Evolutionary conservation across 1,140 invertebrate species (phyloP).

Genomic region (Apis laboriosa): DNA sequence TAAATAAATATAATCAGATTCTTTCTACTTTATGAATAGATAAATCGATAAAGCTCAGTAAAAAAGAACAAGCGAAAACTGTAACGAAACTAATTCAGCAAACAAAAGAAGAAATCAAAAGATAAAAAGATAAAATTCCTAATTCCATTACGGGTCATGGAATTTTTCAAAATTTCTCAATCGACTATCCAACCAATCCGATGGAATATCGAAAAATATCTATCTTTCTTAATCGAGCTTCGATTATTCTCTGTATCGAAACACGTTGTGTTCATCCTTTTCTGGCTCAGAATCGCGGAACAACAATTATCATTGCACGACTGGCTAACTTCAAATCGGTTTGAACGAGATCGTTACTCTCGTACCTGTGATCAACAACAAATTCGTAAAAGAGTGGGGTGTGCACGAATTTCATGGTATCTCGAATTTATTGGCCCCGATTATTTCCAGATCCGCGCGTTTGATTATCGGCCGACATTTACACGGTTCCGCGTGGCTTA

Average conservation of each 20-base stretch:
- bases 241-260: constrained; percentile 21
- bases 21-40: too few relatives aligned
- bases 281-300: neutral
- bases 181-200: neutral
- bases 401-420: neutral
- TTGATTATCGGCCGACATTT: constrained; percentile 5
- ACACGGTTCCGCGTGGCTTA: neutral
- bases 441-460: constrained; percentile 19
- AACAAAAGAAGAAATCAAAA: too few relatives aligned
- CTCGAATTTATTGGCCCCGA: constrained; percentile 21
- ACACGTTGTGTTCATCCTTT: neutral
- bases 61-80: neutral
- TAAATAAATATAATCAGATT: too few relatives aligned
- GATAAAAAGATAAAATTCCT: too few relatives aligned
- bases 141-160: too few relatives aligned
- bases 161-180: neutral
- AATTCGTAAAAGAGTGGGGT: neutral
- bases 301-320: neutral
- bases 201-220: too few relatives aligned
- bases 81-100: neutral
- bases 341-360: neutral
- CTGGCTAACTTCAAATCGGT: neutral
- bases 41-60: too few relatives aligned
- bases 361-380: too few relatives aligned
- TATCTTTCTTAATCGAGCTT: too few relatives aligned